phyloP scores from a whole-genome alignment of 1,140 invertebrate genomes.

The Gonioctena quinquepunctata region DNA sequence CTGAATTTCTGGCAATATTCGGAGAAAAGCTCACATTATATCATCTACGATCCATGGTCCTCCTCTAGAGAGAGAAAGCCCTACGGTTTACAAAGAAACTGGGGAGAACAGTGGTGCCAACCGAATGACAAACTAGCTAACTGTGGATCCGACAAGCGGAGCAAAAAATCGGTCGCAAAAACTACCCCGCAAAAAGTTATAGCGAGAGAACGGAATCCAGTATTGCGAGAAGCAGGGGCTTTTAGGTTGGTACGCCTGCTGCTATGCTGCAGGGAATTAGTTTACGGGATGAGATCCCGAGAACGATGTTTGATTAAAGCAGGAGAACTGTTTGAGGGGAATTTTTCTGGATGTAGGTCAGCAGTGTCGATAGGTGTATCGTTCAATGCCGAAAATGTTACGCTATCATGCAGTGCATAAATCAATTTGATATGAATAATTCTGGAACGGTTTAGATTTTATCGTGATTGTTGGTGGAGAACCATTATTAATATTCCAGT shows the following conservation, averaged over 20 bases:
- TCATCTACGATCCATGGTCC: neutral
- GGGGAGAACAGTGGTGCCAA: conserved; percentile 43
- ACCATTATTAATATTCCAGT: too few species aligned
- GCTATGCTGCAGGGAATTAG: conserved; percentile 32
- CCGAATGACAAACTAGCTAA: conserved; percentile 55
- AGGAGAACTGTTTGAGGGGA: neutral
- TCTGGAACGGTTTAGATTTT: neutral
- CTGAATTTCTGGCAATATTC: neutral
- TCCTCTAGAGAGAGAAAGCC: neutral
- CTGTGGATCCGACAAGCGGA: conserved; percentile 52
- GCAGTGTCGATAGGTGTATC: neutral
- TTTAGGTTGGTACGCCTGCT: conserved; percentile 13
- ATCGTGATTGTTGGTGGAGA: neutral
- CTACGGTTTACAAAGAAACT: conserved; percentile 34
- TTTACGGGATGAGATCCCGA: conserved; percentile 20
- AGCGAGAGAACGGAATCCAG: conserved; percentile 30
- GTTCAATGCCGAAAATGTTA: neutral
- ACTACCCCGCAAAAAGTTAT: conserved; percentile 42
- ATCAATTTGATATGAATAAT: neutral
- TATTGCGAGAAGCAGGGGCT: conserved; percentile 41
- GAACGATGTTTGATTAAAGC: conserved; percentile 19
- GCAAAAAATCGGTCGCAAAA: conserved; percentile 45
- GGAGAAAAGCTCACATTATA: neutral
- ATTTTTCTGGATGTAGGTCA: conserved; percentile 1
- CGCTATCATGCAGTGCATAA: neutral